Conservation (phyloP, 1,140 invertebrate genomes). For the Tachypleus tridentatus region DNA sequence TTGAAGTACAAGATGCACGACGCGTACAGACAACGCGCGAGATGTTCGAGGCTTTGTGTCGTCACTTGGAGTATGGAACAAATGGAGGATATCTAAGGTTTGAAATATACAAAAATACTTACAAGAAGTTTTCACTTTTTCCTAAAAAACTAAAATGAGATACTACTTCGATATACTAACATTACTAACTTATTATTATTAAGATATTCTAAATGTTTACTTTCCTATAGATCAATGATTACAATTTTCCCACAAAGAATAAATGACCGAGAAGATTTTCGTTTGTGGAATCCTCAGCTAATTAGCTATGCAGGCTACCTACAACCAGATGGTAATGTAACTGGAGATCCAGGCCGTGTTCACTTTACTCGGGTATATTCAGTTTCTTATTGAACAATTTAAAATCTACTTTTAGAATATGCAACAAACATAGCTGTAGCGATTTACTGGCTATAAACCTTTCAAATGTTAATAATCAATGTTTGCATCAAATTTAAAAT, state of each 20-base stretch:
- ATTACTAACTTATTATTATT: no score
- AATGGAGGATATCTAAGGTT: slow-evolving; percentile 37
- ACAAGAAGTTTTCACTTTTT: no score
- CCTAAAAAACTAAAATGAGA: no score
- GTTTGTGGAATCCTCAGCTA: slow-evolving; percentile 33
- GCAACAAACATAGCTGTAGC: no score
- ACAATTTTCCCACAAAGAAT: slow-evolving; percentile 38
- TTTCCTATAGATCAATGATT: slow-evolving; percentile 34
- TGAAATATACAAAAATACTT: background rate
- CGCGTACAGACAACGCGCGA: slow-evolving; percentile 33
- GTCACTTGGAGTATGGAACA: slow-evolving; percentile 38
- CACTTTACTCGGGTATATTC: slow-evolving; percentile 19
- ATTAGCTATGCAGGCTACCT: slow-evolving; percentile 31
- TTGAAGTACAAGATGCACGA: slow-evolving; percentile 36
- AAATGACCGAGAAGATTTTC: slow-evolving; percentile 29
- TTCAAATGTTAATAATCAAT: background rate
- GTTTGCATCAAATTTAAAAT: slow-evolving; percentile 3
- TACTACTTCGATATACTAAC: no score
- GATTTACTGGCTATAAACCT: no score
- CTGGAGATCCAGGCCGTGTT: slow-evolving; percentile 20
- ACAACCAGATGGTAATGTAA: slow-evolving; percentile 16
- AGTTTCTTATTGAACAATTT: no score
- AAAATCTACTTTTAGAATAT: no score
- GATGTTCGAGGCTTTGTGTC: slow-evolving; percentile 39
- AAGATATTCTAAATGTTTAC: background rate